Base-by-base conservation (phyloP, 2,888 invertebrate species). In the Apeira syringaria region DNA sequence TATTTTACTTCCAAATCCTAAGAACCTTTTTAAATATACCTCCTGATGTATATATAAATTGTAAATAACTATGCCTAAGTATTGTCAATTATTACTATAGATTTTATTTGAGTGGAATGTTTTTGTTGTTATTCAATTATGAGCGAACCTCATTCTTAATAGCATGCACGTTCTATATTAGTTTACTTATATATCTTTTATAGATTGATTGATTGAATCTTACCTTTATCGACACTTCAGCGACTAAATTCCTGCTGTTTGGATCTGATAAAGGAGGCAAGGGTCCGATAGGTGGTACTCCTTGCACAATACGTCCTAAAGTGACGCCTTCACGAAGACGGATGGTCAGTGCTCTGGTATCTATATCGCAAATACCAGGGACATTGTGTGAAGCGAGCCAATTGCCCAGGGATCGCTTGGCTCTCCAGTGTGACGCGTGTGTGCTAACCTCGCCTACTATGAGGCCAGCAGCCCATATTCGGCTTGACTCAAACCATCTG, bases 321-420 rank as follows among this genome's bases (percentile, higher is more conserved):
- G 98, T 94, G 1, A 96, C 94, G 11, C 99, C 99, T 60, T 94
- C 93, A 5, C 99, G 92, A 26, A 99, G 95, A 62, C 94, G 94
- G 80, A 97, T 96, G 0, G 99, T 99, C 13, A 99, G 88, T 0
- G 94, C 94, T 47, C 99, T 92, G 0, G 99, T 99, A 76, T 99
- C 99, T 49, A 99, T 93, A 25, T 97, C 98, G 79, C 94, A 94
- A 12, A 99, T 94, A 0, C 98, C 99, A 1, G 98, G 97, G 18
- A 99, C 89, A 12, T 93, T 92, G 60, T 95, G 92, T 18, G 92
- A 90, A 45, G 90, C 86, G 89, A 99, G 92, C 99, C 99, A 99
- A 42, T 93, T 71, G 0, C 96, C 95, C 0, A 99, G 87, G 0
- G 97, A 97, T 57, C 92, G 92, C 3, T 89, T 89, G 24, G 95